Percentiles rank a stretch among this genome's conserved stretches.
These are phyloP conservation scores for Lucilia cuprina DNA, from an alignment of 1,140 invertebrate species.

Conservation along the genomic window DNA sequence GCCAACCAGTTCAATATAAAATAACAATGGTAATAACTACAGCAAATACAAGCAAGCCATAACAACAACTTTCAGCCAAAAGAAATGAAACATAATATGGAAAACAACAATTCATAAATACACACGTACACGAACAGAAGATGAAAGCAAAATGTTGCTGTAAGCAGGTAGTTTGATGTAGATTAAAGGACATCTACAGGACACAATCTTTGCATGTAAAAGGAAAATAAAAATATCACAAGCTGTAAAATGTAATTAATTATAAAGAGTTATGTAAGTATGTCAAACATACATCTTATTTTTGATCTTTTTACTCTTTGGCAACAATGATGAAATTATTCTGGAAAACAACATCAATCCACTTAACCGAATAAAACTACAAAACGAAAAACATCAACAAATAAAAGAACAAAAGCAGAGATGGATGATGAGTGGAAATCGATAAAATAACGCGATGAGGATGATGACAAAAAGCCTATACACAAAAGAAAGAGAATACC, in stretches of 20 bases:
- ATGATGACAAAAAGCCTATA: not conserved
- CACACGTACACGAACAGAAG: not conserved
- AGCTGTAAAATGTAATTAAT: too few relatives aligned
- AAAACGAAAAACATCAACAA: not conserved
- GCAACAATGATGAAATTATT: not conserved
- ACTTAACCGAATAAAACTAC: not conserved
- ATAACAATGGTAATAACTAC: not conserved
- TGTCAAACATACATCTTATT: too few relatives aligned
- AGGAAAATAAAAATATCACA: too few relatives aligned
- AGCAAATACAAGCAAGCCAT: not conserved
- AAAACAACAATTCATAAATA: not conserved
- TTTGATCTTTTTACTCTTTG: not conserved
- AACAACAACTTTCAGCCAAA: not conserved
- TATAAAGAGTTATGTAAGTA: too few relatives aligned
- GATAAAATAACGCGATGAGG: not conserved
- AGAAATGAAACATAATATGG: not conserved
- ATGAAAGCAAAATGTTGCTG: not conserved
- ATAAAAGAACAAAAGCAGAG: not conserved
- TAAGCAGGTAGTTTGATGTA: not conserved
- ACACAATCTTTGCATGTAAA: not conserved
- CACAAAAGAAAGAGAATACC: not conserved
- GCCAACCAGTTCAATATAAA: not conserved
- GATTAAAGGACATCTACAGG: not conserved
- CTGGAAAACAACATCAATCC: not conserved
- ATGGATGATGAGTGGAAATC: not conserved